These are phyloP conservation scores for Drosophila pseudotalamancana DNA, from an alignment of 2,888 invertebrate species.

Conservation along the genomic window DNA sequence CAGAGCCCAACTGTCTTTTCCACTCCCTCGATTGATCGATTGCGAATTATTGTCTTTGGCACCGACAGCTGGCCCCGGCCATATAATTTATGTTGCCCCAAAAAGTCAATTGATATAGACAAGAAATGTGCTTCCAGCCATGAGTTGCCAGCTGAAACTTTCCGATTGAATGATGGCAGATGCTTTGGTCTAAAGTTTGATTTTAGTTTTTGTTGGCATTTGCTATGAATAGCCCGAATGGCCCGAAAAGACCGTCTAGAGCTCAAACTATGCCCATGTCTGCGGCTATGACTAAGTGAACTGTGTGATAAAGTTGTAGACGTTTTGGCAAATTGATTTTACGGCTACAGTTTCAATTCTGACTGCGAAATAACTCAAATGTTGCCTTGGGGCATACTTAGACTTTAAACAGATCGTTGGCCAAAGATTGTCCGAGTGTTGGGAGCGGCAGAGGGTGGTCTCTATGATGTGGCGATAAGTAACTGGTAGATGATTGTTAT, in stretches of 20 bases:
- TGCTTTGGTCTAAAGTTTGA: slow-evolving; percentile 36
- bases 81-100: slow-evolving; percentile 71
- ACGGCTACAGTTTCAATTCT: slow-evolving; percentile 66
- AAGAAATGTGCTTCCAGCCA: slow-evolving; percentile 53
- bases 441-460: slow-evolving; percentile 33
- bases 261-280: slow-evolving; percentile 16
- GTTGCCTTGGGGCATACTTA: slow-evolving; percentile 71
- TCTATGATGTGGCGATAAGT: slow-evolving; percentile 67
- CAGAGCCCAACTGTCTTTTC: slow-evolving; percentile 39
- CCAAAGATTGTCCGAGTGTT: slow-evolving; percentile 48
- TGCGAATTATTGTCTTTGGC: slow-evolving; percentile 71
- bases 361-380: slow-evolving; percentile 71
- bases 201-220: slow-evolving; percentile 45
- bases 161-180: slow-evolving; percentile 57
- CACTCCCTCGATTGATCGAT: slow-evolving; percentile 44
- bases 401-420: slow-evolving; percentile 77
- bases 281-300: slow-evolving; percentile 49
- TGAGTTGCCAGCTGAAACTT: slow-evolving; percentile 27
- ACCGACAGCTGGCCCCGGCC: slow-evolving; percentile 39
- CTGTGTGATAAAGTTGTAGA: slow-evolving; percentile 80
- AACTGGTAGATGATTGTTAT: slow-evolving; percentile 74
- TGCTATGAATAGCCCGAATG: slow-evolving; percentile 30
- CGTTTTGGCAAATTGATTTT: slow-evolving; percentile 82
- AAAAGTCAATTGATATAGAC: slow-evolving; percentile 78
- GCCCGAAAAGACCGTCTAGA: slow-evolving; percentile 17